Conservation (phyloP, 2,797 vertebrate genomes). For the Acanthiza pusilla region DNA sequence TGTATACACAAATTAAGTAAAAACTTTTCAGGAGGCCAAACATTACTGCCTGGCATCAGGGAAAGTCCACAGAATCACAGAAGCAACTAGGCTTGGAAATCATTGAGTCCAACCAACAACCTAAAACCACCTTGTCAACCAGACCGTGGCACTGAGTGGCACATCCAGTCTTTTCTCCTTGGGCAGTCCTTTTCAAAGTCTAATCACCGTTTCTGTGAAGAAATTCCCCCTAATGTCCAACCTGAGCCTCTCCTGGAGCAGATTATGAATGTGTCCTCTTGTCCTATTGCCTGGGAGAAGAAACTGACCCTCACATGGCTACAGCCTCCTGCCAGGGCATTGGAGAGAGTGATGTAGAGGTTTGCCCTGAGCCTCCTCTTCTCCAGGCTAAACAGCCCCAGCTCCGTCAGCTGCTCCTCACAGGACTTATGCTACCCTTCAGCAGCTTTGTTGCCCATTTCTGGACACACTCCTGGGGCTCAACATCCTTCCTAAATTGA, state of each 20-base stretch:
- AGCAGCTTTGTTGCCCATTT: background rate
- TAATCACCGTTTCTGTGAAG: background rate
- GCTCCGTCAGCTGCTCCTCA: background rate
- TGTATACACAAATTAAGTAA: background rate
- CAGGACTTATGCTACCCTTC: background rate
- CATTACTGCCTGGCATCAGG: background rate
- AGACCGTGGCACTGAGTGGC: background rate
- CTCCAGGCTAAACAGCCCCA: background rate
- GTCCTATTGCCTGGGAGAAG: background rate
- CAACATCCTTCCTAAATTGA: rapidly evolving
- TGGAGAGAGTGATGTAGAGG: rapidly evolving
- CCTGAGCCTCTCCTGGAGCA: background rate
- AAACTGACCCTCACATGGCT: background rate
- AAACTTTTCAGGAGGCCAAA: background rate
- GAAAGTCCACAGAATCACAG: background rate
- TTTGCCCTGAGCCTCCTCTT: background rate
- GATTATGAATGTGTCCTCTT: background rate
- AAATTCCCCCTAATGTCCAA: background rate
- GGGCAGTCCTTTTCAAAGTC: background rate
- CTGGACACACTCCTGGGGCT: background rate
- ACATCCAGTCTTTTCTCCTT: background rate
- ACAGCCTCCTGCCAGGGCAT: background rate
- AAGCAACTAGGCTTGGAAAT: background rate
- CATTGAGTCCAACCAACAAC: background rate
- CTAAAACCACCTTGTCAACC: background rate